Percentiles rank a stretch among this genome's conserved stretches.
Conservation (phyloP, 2,888 invertebrate species). For the Zygogramma bicolorata region DNA sequence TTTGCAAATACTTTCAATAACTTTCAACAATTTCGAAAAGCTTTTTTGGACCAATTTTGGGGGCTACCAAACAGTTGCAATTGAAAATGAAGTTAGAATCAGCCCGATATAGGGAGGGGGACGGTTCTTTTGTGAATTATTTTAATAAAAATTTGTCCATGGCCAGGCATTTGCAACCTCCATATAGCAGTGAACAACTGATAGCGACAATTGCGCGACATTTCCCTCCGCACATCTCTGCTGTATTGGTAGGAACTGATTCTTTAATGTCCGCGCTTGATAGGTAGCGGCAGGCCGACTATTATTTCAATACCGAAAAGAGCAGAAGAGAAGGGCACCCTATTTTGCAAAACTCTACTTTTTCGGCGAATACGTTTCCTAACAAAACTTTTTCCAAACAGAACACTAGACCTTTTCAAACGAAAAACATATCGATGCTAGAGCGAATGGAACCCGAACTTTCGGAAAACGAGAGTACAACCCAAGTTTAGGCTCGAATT, state of each 20-base stretch:
- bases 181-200: background rate
- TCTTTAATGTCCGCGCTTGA: background rate
- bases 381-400: no score
- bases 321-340: no score
- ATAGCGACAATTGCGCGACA: constrained; percentile 13
- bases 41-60: no score
- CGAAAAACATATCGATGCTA: background rate
- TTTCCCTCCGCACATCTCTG: background rate
- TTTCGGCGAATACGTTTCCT: no score
- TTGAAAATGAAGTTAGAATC: no score
- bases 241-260: background rate
- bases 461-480: background rate
- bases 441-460: background rate
- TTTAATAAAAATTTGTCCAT: constrained; percentile 19
- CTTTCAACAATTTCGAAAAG: no score
- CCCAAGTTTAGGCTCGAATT: background rate
- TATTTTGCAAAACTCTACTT: no score
- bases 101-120: no score
- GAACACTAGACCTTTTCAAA: no score
- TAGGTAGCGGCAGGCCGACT: constrained; percentile 9
- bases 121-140: no score
- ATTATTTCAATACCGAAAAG: background rate
- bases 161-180: background rate
- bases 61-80: background rate
- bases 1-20: no score